Evolutionary conservation across 2,888 invertebrate species (phyloP).

Genomic region (Diachrysia chrysitis): DNA sequence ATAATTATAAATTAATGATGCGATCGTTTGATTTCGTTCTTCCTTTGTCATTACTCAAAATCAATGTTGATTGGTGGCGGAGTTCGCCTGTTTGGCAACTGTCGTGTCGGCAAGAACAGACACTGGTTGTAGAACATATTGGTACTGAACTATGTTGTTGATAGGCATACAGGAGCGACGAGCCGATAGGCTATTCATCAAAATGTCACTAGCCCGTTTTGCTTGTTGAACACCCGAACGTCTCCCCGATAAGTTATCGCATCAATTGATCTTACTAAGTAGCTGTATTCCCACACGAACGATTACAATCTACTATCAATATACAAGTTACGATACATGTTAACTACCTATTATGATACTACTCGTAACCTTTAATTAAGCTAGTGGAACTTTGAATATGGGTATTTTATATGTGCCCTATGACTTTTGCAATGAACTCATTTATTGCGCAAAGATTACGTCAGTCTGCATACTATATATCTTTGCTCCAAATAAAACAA

Average conservation of each 20-base stretch:
- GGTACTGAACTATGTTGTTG: conserved; percentile 48
- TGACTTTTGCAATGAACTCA: conserved; percentile 28
- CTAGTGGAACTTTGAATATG: conserved; percentile 23
- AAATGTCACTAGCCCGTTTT: conserved; percentile 67
- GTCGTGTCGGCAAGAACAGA: conserved; percentile 54
- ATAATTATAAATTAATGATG: conserved; percentile 67
- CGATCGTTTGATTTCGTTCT: conserved; percentile 64
- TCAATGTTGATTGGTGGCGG: conserved; percentile 54
- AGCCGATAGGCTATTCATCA: conserved; percentile 80
- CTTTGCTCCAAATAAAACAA: background rate
- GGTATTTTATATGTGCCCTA: conserved; percentile 14
- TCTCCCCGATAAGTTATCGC: conserved; percentile 68
- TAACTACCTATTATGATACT: conserved; percentile 30
- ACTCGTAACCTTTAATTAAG: conserved; percentile 45
- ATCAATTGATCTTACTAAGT: conserved; percentile 70
- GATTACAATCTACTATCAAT: conserved; percentile 48
- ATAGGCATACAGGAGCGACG: conserved; percentile 78
- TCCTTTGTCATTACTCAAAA: conserved; percentile 64
- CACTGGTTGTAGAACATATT: conserved; percentile 28
- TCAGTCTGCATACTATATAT: background rate
- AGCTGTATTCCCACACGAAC: conserved; percentile 61
- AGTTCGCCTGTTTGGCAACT: conserved; percentile 32
- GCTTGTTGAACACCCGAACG: conserved; percentile 62
- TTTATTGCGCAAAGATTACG: conserved; percentile 11
- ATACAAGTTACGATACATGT: conserved; percentile 45